Evolutionary conservation across 2,797 vertebrate species (phyloP).

Genomic region (Acanthornis magna): DNA sequence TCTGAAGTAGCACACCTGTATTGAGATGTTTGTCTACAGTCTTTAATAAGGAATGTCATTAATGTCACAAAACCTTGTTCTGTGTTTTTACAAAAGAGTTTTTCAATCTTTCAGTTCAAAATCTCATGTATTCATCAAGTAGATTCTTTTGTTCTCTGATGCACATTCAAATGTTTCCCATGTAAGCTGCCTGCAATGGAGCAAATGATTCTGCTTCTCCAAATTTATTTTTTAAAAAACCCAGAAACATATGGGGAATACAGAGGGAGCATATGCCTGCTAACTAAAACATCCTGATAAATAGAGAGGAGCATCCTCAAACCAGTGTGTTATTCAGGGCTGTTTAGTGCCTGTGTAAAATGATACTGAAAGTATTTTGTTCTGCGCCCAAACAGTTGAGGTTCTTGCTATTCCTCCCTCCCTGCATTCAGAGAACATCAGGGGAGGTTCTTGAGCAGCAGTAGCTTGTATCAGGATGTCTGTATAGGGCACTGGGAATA

Average conservation of each 20-base stretch:
- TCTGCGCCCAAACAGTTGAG: not conserved
- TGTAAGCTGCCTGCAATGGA: conserved; percentile 3
- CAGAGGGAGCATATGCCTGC: conserved; percentile 60
- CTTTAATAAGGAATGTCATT: not conserved
- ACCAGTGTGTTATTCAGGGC: not conserved
- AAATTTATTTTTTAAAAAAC: not conserved
- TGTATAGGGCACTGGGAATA: fast-evolving
- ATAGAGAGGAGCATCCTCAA: not conserved
- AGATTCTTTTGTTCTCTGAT: not conserved
- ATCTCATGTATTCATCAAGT: not conserved
- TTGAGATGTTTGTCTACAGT: not conserved
- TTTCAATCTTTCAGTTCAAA: not conserved
- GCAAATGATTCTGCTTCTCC: not conserved
- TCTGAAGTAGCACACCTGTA: not conserved
- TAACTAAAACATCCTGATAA: conserved; percentile 49
- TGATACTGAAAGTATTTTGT: not conserved
- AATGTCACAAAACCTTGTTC: not conserved
- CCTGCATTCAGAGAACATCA: not conserved
- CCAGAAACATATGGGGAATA: conserved; percentile 58
- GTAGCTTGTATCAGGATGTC: not conserved
- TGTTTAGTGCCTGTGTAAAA: not conserved
- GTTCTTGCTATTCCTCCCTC: not conserved
- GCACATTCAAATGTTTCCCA: not conserved
- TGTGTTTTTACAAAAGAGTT: not conserved
- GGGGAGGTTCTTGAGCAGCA: not conserved